Conservation (phyloP, 2,888 invertebrate species). For the Tetramorium bicarinatum region DNA sequence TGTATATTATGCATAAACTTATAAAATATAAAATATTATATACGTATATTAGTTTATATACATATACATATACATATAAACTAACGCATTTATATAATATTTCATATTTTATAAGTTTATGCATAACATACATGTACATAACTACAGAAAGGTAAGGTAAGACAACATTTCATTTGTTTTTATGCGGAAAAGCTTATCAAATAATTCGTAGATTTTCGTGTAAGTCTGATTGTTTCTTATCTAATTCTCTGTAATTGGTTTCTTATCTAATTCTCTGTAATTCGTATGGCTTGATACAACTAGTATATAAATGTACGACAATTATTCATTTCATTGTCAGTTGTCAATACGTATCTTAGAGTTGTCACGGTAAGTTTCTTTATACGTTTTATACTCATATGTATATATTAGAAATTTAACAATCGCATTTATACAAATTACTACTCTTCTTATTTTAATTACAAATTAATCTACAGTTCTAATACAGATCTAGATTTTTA, state of each 20-base stretch:
- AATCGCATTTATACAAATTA: not conserved
- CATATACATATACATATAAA: not conserved
- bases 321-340: not conserved
- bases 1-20: too few species aligned
- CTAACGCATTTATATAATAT: too few species aligned
- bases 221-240: too few species aligned
- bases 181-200: too few species aligned
- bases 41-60: too few species aligned
- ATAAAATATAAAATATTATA: not conserved
- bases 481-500: not conserved
- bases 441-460: not conserved
- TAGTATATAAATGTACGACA: constrained; percentile 19
- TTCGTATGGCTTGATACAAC: not conserved
- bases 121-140: too few species aligned
- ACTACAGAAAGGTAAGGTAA: too few species aligned
- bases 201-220: too few species aligned
- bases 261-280: too few species aligned
- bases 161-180: too few species aligned
- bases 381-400: not conserved
- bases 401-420: not conserved
- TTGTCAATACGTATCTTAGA: not conserved
- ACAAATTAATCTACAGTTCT: not conserved
- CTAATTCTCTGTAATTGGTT: too few species aligned
- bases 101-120: too few species aligned
- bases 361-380: not conserved